Percentiles rank a stretch among this genome's conserved stretches.
These are phyloP conservation scores for Phyllotreta striolata DNA, from an alignment of 2,888 invertebrate genomes.

Conservation along the genomic window DNA sequence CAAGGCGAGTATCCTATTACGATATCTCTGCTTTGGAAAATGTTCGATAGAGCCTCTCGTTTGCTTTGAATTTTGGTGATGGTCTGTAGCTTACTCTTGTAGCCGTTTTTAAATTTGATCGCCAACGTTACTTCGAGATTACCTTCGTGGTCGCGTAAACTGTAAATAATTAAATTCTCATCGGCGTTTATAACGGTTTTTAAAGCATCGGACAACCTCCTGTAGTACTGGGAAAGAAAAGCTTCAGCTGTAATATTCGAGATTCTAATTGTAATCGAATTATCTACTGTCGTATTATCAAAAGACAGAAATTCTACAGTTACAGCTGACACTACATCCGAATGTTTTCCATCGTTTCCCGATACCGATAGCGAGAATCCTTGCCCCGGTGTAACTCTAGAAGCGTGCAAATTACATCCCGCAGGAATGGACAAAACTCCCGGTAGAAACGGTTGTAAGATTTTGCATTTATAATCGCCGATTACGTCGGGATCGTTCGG, in stretches of 20 bases:
- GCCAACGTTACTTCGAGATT: slow-evolving; percentile 78
- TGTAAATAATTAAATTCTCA: slow-evolving; percentile 75
- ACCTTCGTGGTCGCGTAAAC: slow-evolving; percentile 72
- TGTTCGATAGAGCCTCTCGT: slow-evolving; percentile 69
- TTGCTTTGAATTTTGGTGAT: slow-evolving; percentile 72
- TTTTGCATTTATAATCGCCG: slow-evolving; percentile 88
- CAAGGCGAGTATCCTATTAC: slow-evolving; percentile 84
- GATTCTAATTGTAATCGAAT: slow-evolving; percentile 81
- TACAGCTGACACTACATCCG: slow-evolving; percentile 86
- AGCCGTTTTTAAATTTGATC: slow-evolving; percentile 66
- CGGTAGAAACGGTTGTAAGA: slow-evolving; percentile 70
- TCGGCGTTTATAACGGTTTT: slow-evolving; percentile 71
- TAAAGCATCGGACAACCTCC: slow-evolving; percentile 75
- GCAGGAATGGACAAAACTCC: slow-evolving; percentile 74
- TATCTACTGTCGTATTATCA: slow-evolving; percentile 81
- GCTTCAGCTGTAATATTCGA: slow-evolving; percentile 75
- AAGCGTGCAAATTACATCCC: slow-evolving; percentile 82
- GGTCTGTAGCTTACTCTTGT: slow-evolving; percentile 71
- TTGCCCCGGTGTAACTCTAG: slow-evolving; percentile 73
- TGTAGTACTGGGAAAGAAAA: slow-evolving; percentile 81
- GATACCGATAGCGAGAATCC: slow-evolving; percentile 81
- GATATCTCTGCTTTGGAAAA: slow-evolving; percentile 69
- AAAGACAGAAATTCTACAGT: slow-evolving; percentile 83
- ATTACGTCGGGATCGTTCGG: slow-evolving; percentile 92
- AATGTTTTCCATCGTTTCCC: slow-evolving; percentile 90